These are phyloP conservation scores for Macroglossus sobrinus DNA, from an alignment of 2,113 vertebrate genomes.

Conservation along the genomic window DNA sequence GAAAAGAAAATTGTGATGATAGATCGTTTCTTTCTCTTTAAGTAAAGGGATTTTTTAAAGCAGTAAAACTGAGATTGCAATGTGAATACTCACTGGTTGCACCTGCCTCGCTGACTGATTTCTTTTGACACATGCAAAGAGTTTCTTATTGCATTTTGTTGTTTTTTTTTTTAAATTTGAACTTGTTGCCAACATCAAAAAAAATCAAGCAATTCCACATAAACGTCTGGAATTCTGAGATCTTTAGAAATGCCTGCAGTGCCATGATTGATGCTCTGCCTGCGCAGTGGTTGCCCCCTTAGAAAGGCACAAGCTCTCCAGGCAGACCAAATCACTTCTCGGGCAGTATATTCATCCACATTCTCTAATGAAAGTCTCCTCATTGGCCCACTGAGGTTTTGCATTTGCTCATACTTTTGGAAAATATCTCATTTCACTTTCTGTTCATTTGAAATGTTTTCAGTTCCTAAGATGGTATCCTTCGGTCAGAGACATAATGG, in stretches of 20 bases:
- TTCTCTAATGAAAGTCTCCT: background rate
- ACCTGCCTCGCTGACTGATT: background rate
- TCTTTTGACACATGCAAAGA: background rate
- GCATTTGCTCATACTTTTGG: background rate
- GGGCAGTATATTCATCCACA: background rate
- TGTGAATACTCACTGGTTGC: background rate
- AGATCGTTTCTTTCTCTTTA: constrained; percentile 30
- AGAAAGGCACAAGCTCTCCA: background rate
- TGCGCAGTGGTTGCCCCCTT: background rate
- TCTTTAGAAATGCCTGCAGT: background rate
- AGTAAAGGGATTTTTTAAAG: background rate
- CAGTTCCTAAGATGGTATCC: background rate
- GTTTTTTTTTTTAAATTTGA: background rate
- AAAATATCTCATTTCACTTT: background rate
- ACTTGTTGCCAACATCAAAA: background rate
- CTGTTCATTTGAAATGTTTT: background rate
- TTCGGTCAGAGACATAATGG: background rate
- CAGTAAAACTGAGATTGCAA: constrained; percentile 6
- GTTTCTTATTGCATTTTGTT: background rate
- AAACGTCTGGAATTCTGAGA: constrained; percentile 30
- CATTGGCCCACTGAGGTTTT: background rate
- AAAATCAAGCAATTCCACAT: background rate
- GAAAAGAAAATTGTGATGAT: constrained; percentile 37
- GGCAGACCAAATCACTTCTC: no score
- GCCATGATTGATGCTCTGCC: background rate